Percentiles rank a stretch among this genome's conserved stretches.
These are phyloP conservation scores for Harmothoe impar DNA, from an alignment of 2,888 invertebrate species.

Conservation along the genomic window DNA sequence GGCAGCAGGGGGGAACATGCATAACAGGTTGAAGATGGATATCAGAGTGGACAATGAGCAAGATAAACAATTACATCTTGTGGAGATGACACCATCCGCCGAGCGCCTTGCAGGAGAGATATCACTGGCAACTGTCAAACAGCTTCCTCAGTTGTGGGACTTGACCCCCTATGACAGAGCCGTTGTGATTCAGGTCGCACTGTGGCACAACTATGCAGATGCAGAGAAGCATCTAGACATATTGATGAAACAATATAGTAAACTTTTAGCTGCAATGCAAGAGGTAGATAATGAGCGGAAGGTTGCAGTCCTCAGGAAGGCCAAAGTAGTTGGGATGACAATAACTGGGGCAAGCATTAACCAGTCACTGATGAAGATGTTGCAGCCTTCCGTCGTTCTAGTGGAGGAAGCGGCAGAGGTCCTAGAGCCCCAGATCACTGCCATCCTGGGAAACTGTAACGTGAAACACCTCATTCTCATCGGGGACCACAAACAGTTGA, in stretches of 20 bases:
- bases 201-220: conserved; percentile 43
- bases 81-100: background rate
- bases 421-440: conserved; percentile 67
- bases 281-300: conserved; percentile 63
- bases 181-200: conserved; percentile 60
- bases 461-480: conserved; percentile 68
- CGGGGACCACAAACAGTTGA: conserved; percentile 69
- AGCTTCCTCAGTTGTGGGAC: conserved; percentile 57
- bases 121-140: background rate
- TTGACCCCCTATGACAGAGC: conserved; percentile 53
- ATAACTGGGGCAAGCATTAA: conserved; percentile 69
- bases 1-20: background rate
- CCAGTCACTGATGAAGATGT: conserved; percentile 48
- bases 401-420: conserved; percentile 70
- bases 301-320: conserved; percentile 1
- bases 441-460: conserved; percentile 64
- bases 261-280: conserved; percentile 17
- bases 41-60: background rate
- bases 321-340: conserved; percentile 68
- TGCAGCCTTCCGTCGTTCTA: conserved; percentile 65
- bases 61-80: background rate
- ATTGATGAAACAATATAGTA: conserved; percentile 27
- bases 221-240: conserved; percentile 36
- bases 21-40: background rate
- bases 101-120: conserved; percentile 47